phyloP scores from a whole-genome alignment of 2,797 vertebrate species.

The Tragelaphus eurycerus region DNA sequence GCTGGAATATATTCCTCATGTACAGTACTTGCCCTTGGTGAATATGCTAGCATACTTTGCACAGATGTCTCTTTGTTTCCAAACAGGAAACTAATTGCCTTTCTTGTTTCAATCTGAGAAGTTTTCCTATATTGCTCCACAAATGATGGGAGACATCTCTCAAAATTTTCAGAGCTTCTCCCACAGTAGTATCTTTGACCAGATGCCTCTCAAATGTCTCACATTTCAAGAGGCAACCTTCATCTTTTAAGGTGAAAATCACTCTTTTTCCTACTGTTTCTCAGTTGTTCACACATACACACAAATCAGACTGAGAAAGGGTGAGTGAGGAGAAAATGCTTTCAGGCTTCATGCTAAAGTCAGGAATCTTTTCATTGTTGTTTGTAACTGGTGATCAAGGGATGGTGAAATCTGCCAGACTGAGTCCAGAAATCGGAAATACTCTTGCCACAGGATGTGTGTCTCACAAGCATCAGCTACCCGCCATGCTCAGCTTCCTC shows the following conservation, averaged over 20 bases:
- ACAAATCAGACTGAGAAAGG: neutral
- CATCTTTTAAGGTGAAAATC: neutral
- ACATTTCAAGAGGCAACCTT: neutral
- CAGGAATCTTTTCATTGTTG: neutral
- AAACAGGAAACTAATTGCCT: conserved; percentile 81
- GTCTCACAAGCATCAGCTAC: conserved; percentile 9
- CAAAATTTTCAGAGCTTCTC: conserved; percentile 75
- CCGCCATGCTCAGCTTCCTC: neutral
- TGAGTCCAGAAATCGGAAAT: neutral
- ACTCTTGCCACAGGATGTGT: neutral
- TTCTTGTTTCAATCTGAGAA: conserved; percentile 81
- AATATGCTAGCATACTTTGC: conserved; percentile 79
- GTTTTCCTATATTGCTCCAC: conserved; percentile 76
- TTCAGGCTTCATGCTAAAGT: neutral
- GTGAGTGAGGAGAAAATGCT: neutral
- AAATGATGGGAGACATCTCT: conserved; percentile 80
- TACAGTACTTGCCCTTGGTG: conserved; percentile 79
- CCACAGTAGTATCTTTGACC: conserved; percentile 53
- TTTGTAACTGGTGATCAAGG: neutral
- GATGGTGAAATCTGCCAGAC: neutral
- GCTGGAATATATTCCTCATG: conserved; percentile 79
- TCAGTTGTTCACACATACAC: neutral
- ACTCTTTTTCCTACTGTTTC: neutral
- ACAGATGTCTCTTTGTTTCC: conserved; percentile 85
- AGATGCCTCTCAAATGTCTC: conserved; percentile 11